A percentile compares a stretch with the other conserved stretches of the same genome.
These are phyloP conservation scores for Aplochiton taeniatus DNA, from an alignment of 2,797 vertebrate genomes.

Conservation along the genomic window DNA sequence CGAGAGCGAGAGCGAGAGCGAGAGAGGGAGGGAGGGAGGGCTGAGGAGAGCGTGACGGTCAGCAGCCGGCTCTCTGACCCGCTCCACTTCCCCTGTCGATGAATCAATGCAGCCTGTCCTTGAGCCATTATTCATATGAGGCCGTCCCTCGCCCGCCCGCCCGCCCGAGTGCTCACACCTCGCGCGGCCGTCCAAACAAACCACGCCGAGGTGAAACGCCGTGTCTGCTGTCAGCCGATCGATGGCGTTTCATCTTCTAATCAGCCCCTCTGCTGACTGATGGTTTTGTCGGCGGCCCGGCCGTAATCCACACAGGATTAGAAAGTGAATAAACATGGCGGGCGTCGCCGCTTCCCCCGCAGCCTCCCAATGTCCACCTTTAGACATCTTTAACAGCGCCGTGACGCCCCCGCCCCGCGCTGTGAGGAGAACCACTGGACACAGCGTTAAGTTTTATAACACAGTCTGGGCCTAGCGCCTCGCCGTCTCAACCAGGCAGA, in stretches of 20 bases:
- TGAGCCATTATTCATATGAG: slow-evolving; percentile 68
- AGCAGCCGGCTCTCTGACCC: slow-evolving; percentile 62
- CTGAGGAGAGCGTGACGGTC: slow-evolving; percentile 51
- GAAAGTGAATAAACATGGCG: slow-evolving; percentile 40
- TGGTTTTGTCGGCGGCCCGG: slow-evolving; percentile 26
- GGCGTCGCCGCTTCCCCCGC: slow-evolving; percentile 18
- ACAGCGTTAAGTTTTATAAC: slow-evolving; percentile 35
- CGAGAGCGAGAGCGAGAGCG: background rate
- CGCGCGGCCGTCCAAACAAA: slow-evolving; percentile 50
- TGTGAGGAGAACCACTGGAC: slow-evolving; percentile 32
- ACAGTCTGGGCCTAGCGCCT: slow-evolving; percentile 29
- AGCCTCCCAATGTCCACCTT: slow-evolving; percentile 1
- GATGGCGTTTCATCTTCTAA: slow-evolving; percentile 66
- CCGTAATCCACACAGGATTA: slow-evolving; percentile 52
- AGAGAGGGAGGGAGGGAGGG: slow-evolving; percentile 29
- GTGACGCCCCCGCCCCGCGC: background rate
- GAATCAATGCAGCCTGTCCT: slow-evolving; percentile 71
- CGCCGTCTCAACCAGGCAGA: slow-evolving; percentile 3
- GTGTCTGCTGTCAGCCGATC: slow-evolving; percentile 34
- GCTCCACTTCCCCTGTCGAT: slow-evolving; percentile 57
- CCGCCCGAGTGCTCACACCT: slow-evolving; percentile 46
- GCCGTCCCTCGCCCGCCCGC: slow-evolving; percentile 16
- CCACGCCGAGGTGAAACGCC: slow-evolving; percentile 15
- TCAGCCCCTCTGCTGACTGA: slow-evolving; percentile 50
- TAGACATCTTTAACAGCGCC: slow-evolving; percentile 9